Percentiles rank a stretch among this genome's conserved stretches.
Conservation (phyloP, 2,113 vertebrate species). For the Indri indri region DNA sequence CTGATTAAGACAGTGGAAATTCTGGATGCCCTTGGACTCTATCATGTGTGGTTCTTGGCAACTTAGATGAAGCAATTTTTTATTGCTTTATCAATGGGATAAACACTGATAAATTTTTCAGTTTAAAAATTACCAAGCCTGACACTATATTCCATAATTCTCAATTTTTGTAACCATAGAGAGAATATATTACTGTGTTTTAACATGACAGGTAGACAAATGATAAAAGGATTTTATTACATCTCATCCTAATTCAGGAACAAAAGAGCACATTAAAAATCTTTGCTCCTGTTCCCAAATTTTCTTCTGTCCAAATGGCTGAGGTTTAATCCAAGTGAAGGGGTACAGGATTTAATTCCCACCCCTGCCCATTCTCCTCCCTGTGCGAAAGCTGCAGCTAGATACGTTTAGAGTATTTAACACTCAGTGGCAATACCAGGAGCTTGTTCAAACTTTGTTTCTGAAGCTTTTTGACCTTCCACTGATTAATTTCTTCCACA, state of each 20-base stretch:
- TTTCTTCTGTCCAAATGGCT: conserved; percentile 1
- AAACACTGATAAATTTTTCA: not conserved
- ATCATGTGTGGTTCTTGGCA: not conserved
- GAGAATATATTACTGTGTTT: conserved; percentile 65
- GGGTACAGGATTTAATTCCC: not conserved
- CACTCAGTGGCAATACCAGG: not conserved
- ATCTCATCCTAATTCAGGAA: conserved; percentile 65
- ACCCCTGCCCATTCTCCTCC: not conserved
- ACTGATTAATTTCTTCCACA: not conserved
- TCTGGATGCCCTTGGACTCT: not conserved
- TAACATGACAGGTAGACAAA: conserved; percentile 71
- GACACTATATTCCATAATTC: conserved; percentile 47
- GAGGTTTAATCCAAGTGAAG: not conserved
- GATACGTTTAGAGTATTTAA: not conserved
- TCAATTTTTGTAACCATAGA: conserved; percentile 50
- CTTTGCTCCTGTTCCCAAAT: conserved; percentile 37
- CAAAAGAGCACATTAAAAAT: conserved; percentile 55
- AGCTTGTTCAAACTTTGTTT: not conserved
- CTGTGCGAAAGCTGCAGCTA: not conserved
- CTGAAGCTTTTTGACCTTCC: not conserved
- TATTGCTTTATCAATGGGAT: not conserved
- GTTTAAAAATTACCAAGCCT: conserved; percentile 45
- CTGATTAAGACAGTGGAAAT: not conserved
- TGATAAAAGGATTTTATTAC: conserved; percentile 64
- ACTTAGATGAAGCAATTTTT: not conserved